phyloP scores from a whole-genome alignment of 64 coral and sea anemone species.

The Stichodactyla mertensii region DNA sequence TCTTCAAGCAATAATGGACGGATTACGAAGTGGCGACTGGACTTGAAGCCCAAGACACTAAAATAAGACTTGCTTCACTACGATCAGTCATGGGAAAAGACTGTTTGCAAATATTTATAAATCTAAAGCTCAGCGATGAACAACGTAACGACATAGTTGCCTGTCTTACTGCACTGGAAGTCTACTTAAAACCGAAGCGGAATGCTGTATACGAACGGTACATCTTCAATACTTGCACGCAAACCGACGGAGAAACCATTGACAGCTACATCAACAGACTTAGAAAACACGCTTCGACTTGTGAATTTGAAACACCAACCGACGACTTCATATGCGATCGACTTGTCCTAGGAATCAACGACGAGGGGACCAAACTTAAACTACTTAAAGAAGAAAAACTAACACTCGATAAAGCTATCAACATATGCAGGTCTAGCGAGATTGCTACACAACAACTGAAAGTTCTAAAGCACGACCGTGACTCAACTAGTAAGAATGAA shows the following conservation, averaged over 20 bases:
- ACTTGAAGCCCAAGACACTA: too few species aligned
- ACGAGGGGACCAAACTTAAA: slow-evolving; percentile 1
- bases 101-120: too few species aligned
- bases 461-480: not conserved
- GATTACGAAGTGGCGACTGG: too few species aligned
- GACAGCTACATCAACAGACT: slow-evolving; percentile 26
- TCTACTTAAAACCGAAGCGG: too few species aligned
- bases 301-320: not conserved
- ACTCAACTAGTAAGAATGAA: slow-evolving; percentile 10
- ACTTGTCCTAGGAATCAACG: slow-evolving; percentile 16
- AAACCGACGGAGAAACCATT: slow-evolving; percentile 7
- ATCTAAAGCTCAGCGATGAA: too few species aligned
- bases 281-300: slow-evolving; percentile 26
- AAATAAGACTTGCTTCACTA: not conserved
- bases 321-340: slow-evolving; percentile 29
- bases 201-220: not conserved
- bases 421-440: slow-evolving; percentile 30
- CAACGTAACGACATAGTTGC: too few species aligned
- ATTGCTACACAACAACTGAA: slow-evolving; percentile 19
- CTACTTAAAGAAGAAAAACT: slow-evolving; percentile 31
- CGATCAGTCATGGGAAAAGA: not conserved
- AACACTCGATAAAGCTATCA: not conserved
- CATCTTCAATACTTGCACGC: not conserved
- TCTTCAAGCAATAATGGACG: too few species aligned
- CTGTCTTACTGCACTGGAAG: too few species aligned